phyloP scores from a whole-genome alignment of 2,797 vertebrate species.

The Gambusia yucatana region DNA sequence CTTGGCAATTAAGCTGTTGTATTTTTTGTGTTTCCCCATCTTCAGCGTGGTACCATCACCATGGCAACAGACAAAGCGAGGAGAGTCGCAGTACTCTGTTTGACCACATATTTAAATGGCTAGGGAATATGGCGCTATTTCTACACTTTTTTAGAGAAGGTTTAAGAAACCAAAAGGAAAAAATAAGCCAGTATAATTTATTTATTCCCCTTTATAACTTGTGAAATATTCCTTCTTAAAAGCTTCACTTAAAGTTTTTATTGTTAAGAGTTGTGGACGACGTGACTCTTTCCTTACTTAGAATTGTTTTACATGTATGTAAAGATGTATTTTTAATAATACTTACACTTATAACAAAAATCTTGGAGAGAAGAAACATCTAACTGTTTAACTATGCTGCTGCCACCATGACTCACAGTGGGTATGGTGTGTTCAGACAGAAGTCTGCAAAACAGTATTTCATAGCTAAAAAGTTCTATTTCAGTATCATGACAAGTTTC shows the following conservation, averaged over 20 bases:
- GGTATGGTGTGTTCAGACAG: neutral
- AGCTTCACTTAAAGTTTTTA: neutral
- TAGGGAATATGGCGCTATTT: conserved; percentile 27
- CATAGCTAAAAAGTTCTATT: neutral
- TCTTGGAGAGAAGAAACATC: neutral
- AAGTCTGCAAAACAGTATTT: neutral
- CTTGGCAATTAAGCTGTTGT: neutral
- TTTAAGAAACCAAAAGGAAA: neutral
- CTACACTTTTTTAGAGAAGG: neutral
- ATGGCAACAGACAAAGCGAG: conserved; percentile 50
- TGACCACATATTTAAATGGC: conserved; percentile 7
- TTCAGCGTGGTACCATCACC: conserved; percentile 42
- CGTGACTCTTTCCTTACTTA: neutral
- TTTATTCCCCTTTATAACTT: neutral
- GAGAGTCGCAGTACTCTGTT: conserved; percentile 15
- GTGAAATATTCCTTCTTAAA: neutral
- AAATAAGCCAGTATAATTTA: neutral
- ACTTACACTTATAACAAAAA: neutral
- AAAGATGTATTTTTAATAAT: neutral
- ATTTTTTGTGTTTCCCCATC: conserved; percentile 18
- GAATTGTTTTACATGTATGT: neutral
- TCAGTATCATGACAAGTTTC: neutral
- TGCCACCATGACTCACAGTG: neutral
- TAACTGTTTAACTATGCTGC: neutral
- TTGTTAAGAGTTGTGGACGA: neutral